These are phyloP conservation scores for Arion vulgaris DNA, from an alignment of 1,140 invertebrate species.

Conservation along the genomic window DNA sequence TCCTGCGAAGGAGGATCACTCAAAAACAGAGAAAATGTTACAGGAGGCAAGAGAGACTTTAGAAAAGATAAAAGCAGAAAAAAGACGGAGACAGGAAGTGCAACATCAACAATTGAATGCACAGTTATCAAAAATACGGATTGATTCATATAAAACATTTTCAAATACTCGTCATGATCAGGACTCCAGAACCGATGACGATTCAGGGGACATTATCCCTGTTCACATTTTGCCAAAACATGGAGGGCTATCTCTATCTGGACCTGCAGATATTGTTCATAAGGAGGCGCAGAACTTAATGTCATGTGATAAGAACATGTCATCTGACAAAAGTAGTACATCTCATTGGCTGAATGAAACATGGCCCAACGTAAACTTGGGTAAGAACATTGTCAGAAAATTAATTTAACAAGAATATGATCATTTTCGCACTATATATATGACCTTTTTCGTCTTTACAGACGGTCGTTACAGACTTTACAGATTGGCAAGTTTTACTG, in stretches of 20 bases:
- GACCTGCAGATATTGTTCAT: background rate
- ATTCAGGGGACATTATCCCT: slow-evolving; percentile 60
- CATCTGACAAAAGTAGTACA: slow-evolving; percentile 9
- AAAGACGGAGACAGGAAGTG: slow-evolving; percentile 35
- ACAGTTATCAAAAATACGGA: background rate
- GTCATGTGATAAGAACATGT: background rate
- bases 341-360: slow-evolving; percentile 11
- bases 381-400: no score
- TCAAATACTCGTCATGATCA: background rate
- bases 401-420: no score
- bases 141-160: slow-evolving; percentile 1
- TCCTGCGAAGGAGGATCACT: slow-evolving; percentile 50
- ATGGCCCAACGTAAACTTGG: slow-evolving; percentile 32
- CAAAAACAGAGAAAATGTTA: slow-evolving; percentile 47
- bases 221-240: slow-evolving; percentile 48
- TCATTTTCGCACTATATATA: no score
- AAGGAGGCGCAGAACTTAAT: background rate
- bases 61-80: slow-evolving; percentile 43
- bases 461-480: no score
- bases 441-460: no score
- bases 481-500: no score
- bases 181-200: slow-evolving; percentile 37
- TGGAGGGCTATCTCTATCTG: background rate
- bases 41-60: slow-evolving; percentile 53
- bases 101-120: slow-evolving; percentile 23